Evolutionary conservation across 2,113 vertebrate genomes (phyloP), one percentile per base, ranked within the genome.

Genomic region (Paradoxurus hermaphroditus): DNA sequence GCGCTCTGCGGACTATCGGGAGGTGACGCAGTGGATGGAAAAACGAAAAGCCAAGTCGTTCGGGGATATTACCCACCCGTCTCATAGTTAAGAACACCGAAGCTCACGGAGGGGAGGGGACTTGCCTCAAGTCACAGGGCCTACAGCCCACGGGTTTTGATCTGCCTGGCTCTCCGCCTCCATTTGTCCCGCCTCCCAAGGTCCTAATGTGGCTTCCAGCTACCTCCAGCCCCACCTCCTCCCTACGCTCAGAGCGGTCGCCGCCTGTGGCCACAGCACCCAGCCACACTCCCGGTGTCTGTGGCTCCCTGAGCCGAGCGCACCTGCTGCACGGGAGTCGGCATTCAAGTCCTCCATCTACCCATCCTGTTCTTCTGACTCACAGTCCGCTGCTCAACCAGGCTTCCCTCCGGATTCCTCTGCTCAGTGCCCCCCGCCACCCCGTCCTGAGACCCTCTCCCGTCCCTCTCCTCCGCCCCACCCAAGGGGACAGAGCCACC

Each of bases 191-290:
- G 1, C 25, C 29, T n/a, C 36, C n/a, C 56, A 31, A 63, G 31
- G n/a, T 6, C 67, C 63, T 59, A 15, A 19, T 3, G 90, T 27
- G 65, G 65, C 65, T 59, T 68, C 78, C 14, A 51, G 65, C 15
- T 5, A 16, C 11, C 31, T n/a, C 14, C 51, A 29, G 79, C 27
- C 41, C 9, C 27, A 27, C 18, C 53, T 63, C 53, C 51, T 90
- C 41, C 39, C 25, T 9, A 9, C 16, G 4, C 41, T 3, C 1
- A 0, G 7, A 15, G 29, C 7, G 0, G 8, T 51, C 27, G 41
- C 11, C 1, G 4, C 77, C 21, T 15, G 56, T 25, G 29, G 49
- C 59, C 9, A 0, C 14, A 78, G 78, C 25, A 78, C 62, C 53
- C 39, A 1, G 2, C 18, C 39, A 27, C 18, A 4, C 13, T 15